These are phyloP conservation scores for Hydra vulgaris DNA, from an alignment of 30 jellyfish, hydroid and myxozoan genomes.

Conservation along the genomic window DNA sequence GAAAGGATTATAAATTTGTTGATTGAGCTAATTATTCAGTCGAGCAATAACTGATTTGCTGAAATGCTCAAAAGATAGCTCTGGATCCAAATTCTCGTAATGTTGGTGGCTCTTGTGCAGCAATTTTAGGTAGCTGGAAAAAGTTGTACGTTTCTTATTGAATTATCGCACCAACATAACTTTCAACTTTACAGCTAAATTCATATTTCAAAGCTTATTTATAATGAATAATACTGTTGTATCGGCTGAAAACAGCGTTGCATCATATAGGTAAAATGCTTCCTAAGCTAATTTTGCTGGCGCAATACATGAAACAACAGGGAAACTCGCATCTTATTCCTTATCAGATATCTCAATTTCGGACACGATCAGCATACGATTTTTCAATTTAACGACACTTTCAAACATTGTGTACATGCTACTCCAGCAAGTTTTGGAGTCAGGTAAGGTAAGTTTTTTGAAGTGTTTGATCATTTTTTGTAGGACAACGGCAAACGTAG, in stretches of 20 bases:
- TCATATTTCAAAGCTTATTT: background rate
- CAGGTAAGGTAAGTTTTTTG: background rate
- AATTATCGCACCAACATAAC: background rate
- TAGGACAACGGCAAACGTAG: background rate
- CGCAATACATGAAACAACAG: too few species aligned
- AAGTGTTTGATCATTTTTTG: background rate
- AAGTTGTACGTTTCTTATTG: background rate
- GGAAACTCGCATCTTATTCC: too few species aligned
- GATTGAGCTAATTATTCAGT: background rate
- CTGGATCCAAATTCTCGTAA: background rate
- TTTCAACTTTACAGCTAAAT: background rate
- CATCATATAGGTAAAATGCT: background rate
- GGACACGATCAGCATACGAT: background rate
- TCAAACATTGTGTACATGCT: background rate
- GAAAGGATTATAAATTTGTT: background rate
- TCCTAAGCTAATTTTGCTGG: too few species aligned
- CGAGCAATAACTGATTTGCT: background rate
- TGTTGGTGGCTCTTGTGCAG: background rate
- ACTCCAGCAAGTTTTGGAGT: background rate
- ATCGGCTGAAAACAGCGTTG: background rate
- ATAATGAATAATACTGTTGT: background rate
- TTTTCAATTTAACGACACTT: background rate
- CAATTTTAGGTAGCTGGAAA: background rate
- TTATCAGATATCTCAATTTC: too few species aligned
- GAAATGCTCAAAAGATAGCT: background rate